Percentiles rank a stretch among this genome's conserved stretches.
Conservation (phyloP, 2,888 invertebrate genomes). For the Trichopria drosophilae region DNA sequence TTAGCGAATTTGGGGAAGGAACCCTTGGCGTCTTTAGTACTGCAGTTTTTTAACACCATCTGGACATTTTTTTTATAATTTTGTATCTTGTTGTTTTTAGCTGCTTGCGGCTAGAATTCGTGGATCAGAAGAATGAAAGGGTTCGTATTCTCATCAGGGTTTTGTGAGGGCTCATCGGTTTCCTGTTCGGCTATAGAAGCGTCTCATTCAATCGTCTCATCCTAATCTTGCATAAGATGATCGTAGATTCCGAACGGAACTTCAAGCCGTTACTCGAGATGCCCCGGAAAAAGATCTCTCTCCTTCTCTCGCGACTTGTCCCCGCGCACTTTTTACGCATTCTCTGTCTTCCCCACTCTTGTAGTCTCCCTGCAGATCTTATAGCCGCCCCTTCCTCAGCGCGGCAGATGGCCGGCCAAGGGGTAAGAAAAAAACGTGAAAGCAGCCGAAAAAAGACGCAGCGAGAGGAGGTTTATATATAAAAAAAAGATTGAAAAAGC, state of each 20-base stretch:
- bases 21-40: no score
- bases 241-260: no score
- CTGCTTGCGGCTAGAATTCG: no score
- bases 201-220: no score
- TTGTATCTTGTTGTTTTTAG: no score
- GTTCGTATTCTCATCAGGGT: no score
- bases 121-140: no score
- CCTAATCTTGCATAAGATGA: no score
- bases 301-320: slow-evolving; percentile 29
- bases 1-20: not conserved
- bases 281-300: slow-evolving; percentile 26
- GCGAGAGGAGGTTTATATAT: slow-evolving; percentile 44
- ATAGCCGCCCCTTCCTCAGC: slow-evolving; percentile 60
- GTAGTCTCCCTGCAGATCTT: slow-evolving; percentile 58
- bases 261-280: slow-evolving; percentile 52
- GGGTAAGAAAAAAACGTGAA: slow-evolving; percentile 56
- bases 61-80: no score
- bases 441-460: slow-evolving; percentile 44
- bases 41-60: no score
- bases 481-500: slow-evolving; percentile 55
- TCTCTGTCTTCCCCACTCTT: slow-evolving; percentile 27
- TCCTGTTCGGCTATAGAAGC: no score
- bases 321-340: slow-evolving; percentile 30
- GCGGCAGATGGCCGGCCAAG: slow-evolving; percentile 63
- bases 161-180: no score